phyloP scores from a whole-genome alignment of 2,888 invertebrate species.

The Drosophila neonasuta region DNA sequence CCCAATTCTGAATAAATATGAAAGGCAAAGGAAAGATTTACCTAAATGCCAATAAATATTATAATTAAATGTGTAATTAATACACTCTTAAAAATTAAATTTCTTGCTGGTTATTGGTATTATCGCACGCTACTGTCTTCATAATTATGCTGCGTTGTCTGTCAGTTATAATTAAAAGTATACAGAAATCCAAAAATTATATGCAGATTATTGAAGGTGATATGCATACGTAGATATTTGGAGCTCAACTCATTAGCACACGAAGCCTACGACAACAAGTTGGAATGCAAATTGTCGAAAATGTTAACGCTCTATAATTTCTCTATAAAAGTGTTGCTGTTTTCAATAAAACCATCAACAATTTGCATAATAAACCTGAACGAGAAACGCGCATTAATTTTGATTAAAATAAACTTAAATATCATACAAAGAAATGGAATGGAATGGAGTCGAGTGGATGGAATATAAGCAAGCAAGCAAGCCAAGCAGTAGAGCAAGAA shows the following conservation, averaged over 20 bases:
- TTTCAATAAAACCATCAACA: constrained; percentile 51
- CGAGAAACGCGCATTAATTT: constrained; percentile 42
- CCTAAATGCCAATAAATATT: no score
- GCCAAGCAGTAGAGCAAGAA: constrained; percentile 7
- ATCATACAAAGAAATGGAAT: constrained; percentile 1
- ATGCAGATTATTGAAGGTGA: constrained; percentile 10
- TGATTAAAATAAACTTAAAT: constrained; percentile 38
- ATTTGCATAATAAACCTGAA: constrained; percentile 61
- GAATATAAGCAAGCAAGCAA: neutral
- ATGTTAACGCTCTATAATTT: constrained; percentile 37
- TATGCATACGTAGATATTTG: neutral
- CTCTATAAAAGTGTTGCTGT: constrained; percentile 46
- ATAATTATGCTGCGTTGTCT: neutral
- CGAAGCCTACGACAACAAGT: constrained; percentile 19
- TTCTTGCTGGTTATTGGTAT: neutral
- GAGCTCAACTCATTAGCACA: neutral
- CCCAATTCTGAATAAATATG: no score
- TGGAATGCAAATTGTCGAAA: constrained; percentile 33
- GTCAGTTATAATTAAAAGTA: neutral
- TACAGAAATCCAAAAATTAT: constrained; percentile 2
- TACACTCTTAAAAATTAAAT: neutral
- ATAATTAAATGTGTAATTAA: no score
- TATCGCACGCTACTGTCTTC: neutral
- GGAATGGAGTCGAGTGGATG: neutral
- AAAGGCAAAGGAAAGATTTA: no score